Evolutionary conservation across 37 sponge, comb jelly and placozoan species (phyloP).

Genomic region (Aphrocallistes beatrix): DNA sequence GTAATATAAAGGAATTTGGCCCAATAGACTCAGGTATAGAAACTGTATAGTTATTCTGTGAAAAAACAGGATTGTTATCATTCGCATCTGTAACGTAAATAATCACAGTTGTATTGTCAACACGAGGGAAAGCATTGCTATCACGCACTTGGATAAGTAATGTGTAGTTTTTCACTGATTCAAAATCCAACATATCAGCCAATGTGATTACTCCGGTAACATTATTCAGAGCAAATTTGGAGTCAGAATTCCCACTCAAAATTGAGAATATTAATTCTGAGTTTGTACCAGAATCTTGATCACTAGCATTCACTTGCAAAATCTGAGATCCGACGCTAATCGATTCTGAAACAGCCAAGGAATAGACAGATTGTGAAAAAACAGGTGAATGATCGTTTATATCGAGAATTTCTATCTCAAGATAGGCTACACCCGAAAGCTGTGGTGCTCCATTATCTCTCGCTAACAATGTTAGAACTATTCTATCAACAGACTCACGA

Average conservation of each 20-base stretch:
- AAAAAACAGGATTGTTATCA: neutral
- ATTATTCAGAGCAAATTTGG: neutral
- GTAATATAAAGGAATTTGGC: neutral
- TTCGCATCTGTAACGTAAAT: neutral
- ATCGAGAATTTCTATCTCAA: neutral
- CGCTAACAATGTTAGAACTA: neutral
- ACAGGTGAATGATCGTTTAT: neutral
- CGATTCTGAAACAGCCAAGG: neutral
- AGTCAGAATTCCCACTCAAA: neutral
- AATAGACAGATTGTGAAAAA: neutral
- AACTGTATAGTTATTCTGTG: neutral
- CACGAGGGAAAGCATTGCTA: neutral
- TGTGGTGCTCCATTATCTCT: slow-evolving; percentile 18
- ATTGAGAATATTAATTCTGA: neutral
- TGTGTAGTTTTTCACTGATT: neutral
- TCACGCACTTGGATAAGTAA: neutral
- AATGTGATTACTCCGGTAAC: neutral
- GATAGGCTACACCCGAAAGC: neutral
- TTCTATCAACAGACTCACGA: neutral
- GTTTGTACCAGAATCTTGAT: neutral
- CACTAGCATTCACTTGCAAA: neutral
- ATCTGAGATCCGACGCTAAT: neutral
- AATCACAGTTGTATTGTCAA: neutral
- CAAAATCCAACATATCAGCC: neutral
- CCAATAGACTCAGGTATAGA: neutral